A percentile compares a stretch with the other conserved stretches of the same genome.
Evolutionary conservation across 2,888 invertebrate genomes (phyloP).

Genomic region (Meiosimyza decipiens): DNA sequence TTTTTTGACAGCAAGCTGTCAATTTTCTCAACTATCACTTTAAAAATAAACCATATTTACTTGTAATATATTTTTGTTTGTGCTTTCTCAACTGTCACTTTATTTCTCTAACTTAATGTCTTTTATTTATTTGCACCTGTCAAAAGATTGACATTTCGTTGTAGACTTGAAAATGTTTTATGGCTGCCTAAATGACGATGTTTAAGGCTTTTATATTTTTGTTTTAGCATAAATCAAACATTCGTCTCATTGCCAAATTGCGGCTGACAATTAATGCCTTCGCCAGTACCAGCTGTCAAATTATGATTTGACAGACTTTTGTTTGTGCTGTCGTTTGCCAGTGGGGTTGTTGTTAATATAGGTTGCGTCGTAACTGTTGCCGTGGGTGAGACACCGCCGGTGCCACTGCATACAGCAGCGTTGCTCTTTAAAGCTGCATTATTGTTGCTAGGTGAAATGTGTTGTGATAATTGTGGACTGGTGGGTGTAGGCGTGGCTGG

Average conservation of each 20-base stretch:
- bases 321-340: slow-evolving; percentile 26
- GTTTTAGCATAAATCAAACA: slow-evolving; percentile 55
- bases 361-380: slow-evolving; percentile 47
- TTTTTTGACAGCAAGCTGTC: too few relatives aligned
- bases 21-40: too few relatives aligned
- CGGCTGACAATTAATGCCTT: slow-evolving; percentile 47
- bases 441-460: slow-evolving; percentile 45
- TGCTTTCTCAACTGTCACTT: not conserved
- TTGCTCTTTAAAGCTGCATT: slow-evolving; percentile 16
- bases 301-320: slow-evolving; percentile 40
- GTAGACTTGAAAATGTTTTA: slow-evolving; percentile 7
- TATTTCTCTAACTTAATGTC: slow-evolving; percentile 17
- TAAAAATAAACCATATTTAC: too few relatives aligned
- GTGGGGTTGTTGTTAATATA: slow-evolving; percentile 25
- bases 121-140: slow-evolving; percentile 25
- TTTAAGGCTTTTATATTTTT: slow-evolving; percentile 39
- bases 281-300: slow-evolving; percentile 40
- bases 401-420: not conserved
- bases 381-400: slow-evolving; percentile 38
- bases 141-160: slow-evolving; percentile 25
- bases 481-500: slow-evolving; percentile 60
- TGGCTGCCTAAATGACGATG: slow-evolving; percentile 6
- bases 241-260: slow-evolving; percentile 61
- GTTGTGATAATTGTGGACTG: slow-evolving; percentile 51
- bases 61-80: too few relatives aligned